A percentile compares a stretch with the other conserved stretches of the same genome.
phyloP scores from a whole-genome alignment of 2,113 vertebrate species.

The Sitta europaea region DNA sequence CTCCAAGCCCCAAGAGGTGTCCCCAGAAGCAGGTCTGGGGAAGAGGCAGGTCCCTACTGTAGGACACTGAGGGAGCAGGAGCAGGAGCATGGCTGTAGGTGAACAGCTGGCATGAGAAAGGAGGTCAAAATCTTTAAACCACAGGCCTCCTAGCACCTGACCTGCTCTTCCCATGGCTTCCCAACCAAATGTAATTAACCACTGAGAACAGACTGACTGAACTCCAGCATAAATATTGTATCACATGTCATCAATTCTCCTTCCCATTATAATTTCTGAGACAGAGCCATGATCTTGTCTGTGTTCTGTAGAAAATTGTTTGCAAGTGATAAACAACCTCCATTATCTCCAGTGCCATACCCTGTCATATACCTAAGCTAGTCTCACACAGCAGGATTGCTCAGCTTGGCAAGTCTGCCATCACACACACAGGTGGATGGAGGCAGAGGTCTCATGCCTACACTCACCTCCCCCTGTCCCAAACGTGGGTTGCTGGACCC shows the following conservation, averaged over 20 bases:
- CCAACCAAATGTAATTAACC: neutral
- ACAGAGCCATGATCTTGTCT: neutral
- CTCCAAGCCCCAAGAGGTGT: neutral
- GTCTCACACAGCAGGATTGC: neutral
- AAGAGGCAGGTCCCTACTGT: neutral
- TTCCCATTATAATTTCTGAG: neutral
- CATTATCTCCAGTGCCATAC: neutral
- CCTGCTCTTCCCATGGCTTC: neutral
- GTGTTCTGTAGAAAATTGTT: neutral
- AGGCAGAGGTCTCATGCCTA: neutral
- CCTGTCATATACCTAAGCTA: fast-evolving
- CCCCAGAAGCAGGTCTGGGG: neutral
- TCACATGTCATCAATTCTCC: neutral
- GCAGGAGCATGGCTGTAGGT: neutral
- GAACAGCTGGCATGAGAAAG: neutral
- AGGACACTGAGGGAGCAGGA: neutral
- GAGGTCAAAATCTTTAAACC: neutral
- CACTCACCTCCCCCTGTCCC: neutral
- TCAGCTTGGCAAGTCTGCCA: neutral
- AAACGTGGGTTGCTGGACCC: fast-evolving
- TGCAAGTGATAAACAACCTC: neutral
- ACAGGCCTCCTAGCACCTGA: neutral
- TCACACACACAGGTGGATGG: fast-evolving
- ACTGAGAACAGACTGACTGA: neutral
- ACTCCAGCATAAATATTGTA: neutral